Percentiles rank a stretch among this genome's conserved stretches.
These are phyloP conservation scores for Lasioglossum pauxillum DNA, from an alignment of 2,888 invertebrate species.

Conservation along the genomic window DNA sequence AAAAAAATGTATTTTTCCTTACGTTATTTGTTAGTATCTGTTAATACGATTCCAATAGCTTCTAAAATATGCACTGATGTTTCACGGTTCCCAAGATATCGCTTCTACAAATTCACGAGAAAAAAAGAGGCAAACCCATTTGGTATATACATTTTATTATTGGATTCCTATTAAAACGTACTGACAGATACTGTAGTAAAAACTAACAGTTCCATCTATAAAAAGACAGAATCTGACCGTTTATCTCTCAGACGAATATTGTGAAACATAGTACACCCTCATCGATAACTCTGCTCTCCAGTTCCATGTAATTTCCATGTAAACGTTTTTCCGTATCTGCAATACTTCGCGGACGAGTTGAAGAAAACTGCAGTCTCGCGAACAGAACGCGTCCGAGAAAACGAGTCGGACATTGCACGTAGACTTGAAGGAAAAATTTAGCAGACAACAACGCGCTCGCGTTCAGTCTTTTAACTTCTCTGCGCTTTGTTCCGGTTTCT, in stretches of 20 bases:
- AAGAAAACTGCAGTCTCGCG: background rate
- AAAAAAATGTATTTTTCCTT: background rate
- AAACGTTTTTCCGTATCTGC: background rate
- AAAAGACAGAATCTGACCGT: background rate
- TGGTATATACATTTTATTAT: background rate
- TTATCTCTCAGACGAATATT: background rate
- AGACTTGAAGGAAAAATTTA: constrained; percentile 39
- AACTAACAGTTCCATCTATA: background rate
- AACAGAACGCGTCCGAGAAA: constrained; percentile 5
- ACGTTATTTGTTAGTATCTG: background rate
- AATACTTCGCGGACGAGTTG: background rate
- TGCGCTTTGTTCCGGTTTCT: constrained; percentile 10
- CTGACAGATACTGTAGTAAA: background rate
- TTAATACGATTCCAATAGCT: background rate
- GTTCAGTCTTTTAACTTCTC: constrained; percentile 30
- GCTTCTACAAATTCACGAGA: background rate
- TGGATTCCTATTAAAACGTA: background rate
- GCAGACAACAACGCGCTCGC: background rate
- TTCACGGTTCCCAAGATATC: background rate
- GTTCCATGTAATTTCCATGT: background rate
- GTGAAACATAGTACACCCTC: background rate
- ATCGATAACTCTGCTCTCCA: background rate
- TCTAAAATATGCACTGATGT: background rate
- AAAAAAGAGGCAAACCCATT: background rate
- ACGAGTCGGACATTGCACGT: constrained; percentile 26